Evolutionary conservation across 2,113 vertebrate species (phyloP), one percentile per base, ranked within the genome.

Genomic region (Gymnogyps californianus): DNA sequence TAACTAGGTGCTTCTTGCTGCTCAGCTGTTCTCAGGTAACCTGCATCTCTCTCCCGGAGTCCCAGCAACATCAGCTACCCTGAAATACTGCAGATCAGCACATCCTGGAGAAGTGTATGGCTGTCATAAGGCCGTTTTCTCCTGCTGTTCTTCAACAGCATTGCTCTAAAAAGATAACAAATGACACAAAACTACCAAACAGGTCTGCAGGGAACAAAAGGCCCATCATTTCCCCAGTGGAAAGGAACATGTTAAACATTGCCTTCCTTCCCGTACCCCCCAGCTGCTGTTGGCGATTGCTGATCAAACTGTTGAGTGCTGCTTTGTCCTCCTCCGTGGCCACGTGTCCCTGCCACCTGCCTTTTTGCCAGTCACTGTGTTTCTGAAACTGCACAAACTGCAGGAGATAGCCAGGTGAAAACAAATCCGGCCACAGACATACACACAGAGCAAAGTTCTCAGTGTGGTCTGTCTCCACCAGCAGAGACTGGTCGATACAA

Each of bases 401-500:
- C 75, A 74, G 54, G 7, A 25, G 13, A 0, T 16, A 11, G 52
- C 46, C 36, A 6, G 42, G 66, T 5, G 55, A 1, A 1, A 69
- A 14, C 32, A 24, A 16, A 51, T 3, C 47, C 4, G 0, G 16
- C 55, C 82, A 18, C 54, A 38, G 38, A 38, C 38, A 38, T 38
- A 4, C 16, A 4, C 9, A 5, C 8, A 28, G 40, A 58, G 67
- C 34, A 9, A 16, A 29, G 78, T 22, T 36, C 58, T 47, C 4
- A 0, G 3, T 1, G 16, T 9, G 81, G 6, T 9, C n/a, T 29
- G 62, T 2, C 58, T 16, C 44, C 65, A 8, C 11, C 74, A n/a
- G 69, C 85, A 70, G 38, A 6, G 26, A 25, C 47, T 0, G 31
- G 7, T 2, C 0, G 0, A 1, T 2, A 3, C 0, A 1, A 21